Evolutionary conservation across 2,797 vertebrate genomes (phyloP).

Genomic region (Phataginus tetradactyla): DNA sequence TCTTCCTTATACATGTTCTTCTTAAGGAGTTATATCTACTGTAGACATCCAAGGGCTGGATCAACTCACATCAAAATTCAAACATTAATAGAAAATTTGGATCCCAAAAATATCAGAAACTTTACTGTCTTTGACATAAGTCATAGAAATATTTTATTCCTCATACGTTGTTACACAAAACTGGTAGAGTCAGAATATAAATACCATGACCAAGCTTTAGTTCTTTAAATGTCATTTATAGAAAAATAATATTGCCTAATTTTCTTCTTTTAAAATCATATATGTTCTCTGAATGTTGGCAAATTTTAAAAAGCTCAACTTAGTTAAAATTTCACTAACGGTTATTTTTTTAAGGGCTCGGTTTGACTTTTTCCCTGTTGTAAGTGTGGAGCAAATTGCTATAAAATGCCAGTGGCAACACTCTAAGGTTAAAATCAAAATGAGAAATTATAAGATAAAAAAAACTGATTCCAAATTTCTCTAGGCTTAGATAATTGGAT

Average conservation of each 20-base stretch:
- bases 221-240: background rate
- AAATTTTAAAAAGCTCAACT: background rate
- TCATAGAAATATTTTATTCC: background rate
- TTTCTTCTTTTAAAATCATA: background rate
- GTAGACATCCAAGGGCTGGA: background rate
- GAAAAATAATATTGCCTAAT: background rate
- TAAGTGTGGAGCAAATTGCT: background rate
- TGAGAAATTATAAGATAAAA: background rate
- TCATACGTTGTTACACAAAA: background rate
- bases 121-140: background rate
- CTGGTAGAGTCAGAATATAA: background rate
- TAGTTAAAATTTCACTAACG: background rate
- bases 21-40: background rate
- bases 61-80: background rate
- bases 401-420: background rate
- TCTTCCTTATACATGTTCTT: background rate
- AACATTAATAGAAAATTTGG: background rate
- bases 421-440: conserved; percentile 26
- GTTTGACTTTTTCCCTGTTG: background rate
- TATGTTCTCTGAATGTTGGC: background rate
- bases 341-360: background rate
- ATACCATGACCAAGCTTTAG: background rate
- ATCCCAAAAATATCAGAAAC: background rate
- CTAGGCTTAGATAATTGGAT: background rate
- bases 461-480: background rate